Base-by-base conservation (phyloP, 2,888 invertebrate genomes). In the Latrodectus elegans region DNA sequence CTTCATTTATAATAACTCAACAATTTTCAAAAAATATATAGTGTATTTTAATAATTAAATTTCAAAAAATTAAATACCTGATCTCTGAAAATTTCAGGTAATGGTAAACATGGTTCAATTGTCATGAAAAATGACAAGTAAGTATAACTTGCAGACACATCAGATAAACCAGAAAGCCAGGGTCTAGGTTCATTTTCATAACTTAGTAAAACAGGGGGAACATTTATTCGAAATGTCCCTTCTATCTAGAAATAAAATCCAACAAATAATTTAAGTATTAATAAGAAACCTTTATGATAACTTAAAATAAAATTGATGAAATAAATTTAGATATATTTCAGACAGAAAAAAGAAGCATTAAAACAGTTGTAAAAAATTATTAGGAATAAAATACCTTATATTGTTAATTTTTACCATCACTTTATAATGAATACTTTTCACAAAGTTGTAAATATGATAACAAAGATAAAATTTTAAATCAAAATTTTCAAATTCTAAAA, bases 181-280 rank as follows among this genome's bases (percentile, higher is more conserved):
- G 89, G 86, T 71, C 89, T 84, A 1, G 90, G 87, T 12, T 91
- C 91, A 38, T 91, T 90, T 90, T 94, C 93, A 91, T 94, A 94
- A 55, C 97, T 97, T 55, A 97, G 93, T 76, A 96, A 91, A 11
- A 96, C 93, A 49, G 95, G 94, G 0, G 97, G 97, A 26, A 95
- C 94, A 89, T 94, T 93, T 88, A 97, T 91, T 92, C 95, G 95
- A 92, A 97, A 97, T 38, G 95, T 95, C 11, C 97, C 97, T 91
- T 95, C 95, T 90, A 97, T 94, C 96, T 97, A 92, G 83, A 93
- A 93, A 90, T 76, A 71, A 73, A 60, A 26, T 4, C 67, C n/a
- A 60, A 22, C 22, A 22, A 22, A 51, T 15, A 71, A 81, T 77
- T 52, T 26, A 38, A 38, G 6, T 38, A 38, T 38, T 38, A 22